A percentile compares a stretch with the other conserved stretches of the same genome.
These are phyloP conservation scores for Papilio demoleus DNA, from an alignment of 2,888 invertebrate genomes.

Conservation along the genomic window DNA sequence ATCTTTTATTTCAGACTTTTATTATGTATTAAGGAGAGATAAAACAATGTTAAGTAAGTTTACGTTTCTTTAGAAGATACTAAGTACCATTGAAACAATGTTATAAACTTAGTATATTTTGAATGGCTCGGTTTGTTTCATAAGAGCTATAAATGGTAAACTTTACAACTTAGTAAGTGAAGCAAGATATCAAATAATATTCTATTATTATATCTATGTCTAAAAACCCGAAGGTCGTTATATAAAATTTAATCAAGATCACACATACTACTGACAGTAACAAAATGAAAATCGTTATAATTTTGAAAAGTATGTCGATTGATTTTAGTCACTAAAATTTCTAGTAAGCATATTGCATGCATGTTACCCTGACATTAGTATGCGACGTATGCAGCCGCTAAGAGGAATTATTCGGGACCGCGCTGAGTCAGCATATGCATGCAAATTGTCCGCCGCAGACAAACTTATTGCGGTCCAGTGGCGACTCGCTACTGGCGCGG, in stretches of 20 bases:
- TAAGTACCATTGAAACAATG: neutral
- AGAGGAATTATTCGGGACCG: slow-evolving; percentile 15
- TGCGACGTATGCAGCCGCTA: slow-evolving; percentile 2
- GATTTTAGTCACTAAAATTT: neutral
- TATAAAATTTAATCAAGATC: too few relatives aligned
- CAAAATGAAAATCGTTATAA: neutral
- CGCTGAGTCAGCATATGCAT: slow-evolving; percentile 23
- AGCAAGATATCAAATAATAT: too few relatives aligned
- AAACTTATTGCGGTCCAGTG: slow-evolving; percentile 10
- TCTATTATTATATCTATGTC: too few relatives aligned
- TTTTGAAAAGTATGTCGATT: neutral
- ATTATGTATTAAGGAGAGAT: neutral
- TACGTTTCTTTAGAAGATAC: neutral
- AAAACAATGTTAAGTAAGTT: neutral
- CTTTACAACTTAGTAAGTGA: too few relatives aligned
- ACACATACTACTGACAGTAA: neutral
- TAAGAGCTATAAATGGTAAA: too few relatives aligned
- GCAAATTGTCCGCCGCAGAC: slow-evolving; percentile 22
- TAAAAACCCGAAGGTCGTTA: too few relatives aligned
- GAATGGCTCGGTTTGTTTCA: too few relatives aligned
- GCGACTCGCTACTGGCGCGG: neutral
- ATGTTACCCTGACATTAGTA: neutral
- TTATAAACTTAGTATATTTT: too few relatives aligned
- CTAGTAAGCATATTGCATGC: slow-evolving; percentile 3
- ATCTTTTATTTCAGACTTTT: neutral